A percentile compares a stretch with the other conserved stretches of the same genome.
Conservation (phyloP, 1,140 invertebrate species). For the Rhizoglyphus robini region DNA sequence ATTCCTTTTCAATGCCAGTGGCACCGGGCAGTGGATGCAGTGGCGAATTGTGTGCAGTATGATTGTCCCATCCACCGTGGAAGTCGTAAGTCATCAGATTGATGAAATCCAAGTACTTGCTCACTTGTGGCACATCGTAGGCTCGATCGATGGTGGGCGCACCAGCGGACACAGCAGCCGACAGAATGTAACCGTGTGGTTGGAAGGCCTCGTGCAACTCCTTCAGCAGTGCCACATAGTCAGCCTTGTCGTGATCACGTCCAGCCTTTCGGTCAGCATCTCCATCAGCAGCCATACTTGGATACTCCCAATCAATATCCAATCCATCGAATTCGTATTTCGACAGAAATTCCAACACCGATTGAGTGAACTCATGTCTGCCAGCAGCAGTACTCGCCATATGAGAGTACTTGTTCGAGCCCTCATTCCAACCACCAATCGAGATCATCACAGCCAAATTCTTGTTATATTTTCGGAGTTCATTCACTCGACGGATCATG, state of each 20-base stretch:
- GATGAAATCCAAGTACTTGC: conserved; percentile 56
- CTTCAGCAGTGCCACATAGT: background rate
- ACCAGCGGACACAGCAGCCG: conserved; percentile 43
- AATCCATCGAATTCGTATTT: conserved; percentile 46
- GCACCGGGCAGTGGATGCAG: conserved; percentile 26
- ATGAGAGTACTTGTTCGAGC: conserved; percentile 48
- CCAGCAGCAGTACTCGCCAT: conserved; percentile 46
- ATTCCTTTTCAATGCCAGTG: conserved; percentile 7
- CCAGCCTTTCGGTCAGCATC: conserved; percentile 11
- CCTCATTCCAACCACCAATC: conserved; percentile 64
- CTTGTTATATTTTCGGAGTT: conserved; percentile 8
- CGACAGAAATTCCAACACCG: conserved; percentile 47
- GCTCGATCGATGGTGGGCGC: conserved; percentile 43
- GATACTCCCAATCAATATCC: conserved; percentile 43
- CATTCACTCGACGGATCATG: background rate
- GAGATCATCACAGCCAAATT: conserved; percentile 38
- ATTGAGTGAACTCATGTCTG: conserved; percentile 54
- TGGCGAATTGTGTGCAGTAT: conserved; percentile 37
- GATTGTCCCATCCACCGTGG: conserved; percentile 65
- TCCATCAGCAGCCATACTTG: background rate
- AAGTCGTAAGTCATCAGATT: conserved; percentile 80
- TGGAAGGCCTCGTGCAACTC: conserved; percentile 36
- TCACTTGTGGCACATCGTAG: conserved; percentile 58
- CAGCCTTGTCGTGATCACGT: background rate
- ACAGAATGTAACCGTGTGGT: conserved; percentile 34